A percentile compares a stretch with the other conserved stretches of the same genome.
phyloP scores from a whole-genome alignment of 2,888 invertebrate species.

The Aproaerema taeniolella region DNA sequence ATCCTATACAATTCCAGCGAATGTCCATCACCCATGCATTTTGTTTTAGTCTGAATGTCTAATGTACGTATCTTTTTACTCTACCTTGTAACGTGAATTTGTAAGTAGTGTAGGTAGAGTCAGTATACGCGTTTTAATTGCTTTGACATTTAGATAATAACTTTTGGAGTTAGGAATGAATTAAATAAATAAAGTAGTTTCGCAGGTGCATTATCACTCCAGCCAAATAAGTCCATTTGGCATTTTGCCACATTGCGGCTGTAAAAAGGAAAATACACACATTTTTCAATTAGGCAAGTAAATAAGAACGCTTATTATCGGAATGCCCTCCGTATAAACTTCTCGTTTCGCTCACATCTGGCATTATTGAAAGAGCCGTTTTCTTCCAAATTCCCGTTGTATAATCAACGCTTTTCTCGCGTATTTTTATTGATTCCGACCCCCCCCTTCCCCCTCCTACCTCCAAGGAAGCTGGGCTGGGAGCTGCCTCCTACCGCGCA shows the following conservation, averaged over 20 bases:
- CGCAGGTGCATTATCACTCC: conserved; percentile 3
- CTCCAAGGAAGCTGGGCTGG: conserved; percentile 63
- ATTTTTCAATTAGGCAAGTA: conserved; percentile 22
- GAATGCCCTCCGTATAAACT: conserved; percentile 26
- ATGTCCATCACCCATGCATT: conserved; percentile 64
- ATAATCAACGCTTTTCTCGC: conserved; percentile 76
- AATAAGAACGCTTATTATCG: conserved; percentile 12
- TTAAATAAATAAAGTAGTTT: neutral
- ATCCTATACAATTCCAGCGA: conserved; percentile 56
- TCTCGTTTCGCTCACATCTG: conserved; percentile 44
- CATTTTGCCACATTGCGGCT: neutral
- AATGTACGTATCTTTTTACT: conserved; percentile 38
- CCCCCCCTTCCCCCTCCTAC: conserved; percentile 45
- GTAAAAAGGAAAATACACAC: conserved; percentile 6
- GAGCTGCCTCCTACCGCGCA: conserved; percentile 75
- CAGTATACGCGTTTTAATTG: neutral
- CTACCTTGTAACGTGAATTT: conserved; percentile 14
- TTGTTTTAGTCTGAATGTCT: conserved; percentile 67
- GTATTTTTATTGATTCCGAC: conserved; percentile 76
- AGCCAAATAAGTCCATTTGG: conserved; percentile 6
- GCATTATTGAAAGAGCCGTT: conserved; percentile 60
- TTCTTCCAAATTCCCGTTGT: conserved; percentile 65
- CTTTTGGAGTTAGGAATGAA: neutral
- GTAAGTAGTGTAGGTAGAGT: neutral
- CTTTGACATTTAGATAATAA: neutral